A percentile compares a stretch with the other conserved stretches of the same genome.
phyloP scores from a whole-genome alignment of 2,888 invertebrate species.

The Eupithecia exiguata region DNA sequence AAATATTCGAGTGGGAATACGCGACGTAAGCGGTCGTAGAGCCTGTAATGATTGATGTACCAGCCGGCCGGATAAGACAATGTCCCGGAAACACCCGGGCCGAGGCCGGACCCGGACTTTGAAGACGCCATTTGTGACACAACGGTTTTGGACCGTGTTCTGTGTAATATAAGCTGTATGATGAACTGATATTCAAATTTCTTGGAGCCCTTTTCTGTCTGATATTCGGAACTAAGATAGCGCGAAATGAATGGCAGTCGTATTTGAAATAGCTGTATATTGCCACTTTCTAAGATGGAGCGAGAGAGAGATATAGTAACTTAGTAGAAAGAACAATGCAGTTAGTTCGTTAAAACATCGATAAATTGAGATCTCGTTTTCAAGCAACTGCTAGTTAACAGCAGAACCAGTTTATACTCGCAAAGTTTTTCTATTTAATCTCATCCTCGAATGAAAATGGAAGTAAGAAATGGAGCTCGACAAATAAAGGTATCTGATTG shows the following conservation, averaged over 20 bases:
- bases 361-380: background rate
- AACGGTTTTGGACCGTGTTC: slow-evolving; percentile 29
- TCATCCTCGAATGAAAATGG: slow-evolving; percentile 25
- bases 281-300: background rate
- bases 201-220: background rate
- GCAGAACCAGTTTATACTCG: slow-evolving; percentile 23
- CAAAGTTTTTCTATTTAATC: slow-evolving; percentile 32
- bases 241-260: background rate
- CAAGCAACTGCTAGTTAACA: slow-evolving; percentile 20
- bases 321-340: background rate
- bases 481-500: slow-evolving; percentile 33
- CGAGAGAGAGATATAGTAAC: background rate
- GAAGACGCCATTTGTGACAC: slow-evolving; percentile 32
- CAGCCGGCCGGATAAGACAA: slow-evolving; percentile 70
- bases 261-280: background rate
- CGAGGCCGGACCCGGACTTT: slow-evolving; percentile 27
- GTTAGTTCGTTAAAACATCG: background rate
- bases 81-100: slow-evolving; percentile 68
- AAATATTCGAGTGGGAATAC: slow-evolving; percentile 37
- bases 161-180: slow-evolving; percentile 26
- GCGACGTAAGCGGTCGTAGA: slow-evolving; percentile 46
- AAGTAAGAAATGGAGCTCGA: slow-evolving; percentile 30
- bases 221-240: background rate
- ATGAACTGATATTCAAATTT: slow-evolving; percentile 14
- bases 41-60: slow-evolving; percentile 61